These are phyloP conservation scores for Bicyclus anynana DNA, from an alignment of 1,140 invertebrate species.

Conservation along the genomic window DNA sequence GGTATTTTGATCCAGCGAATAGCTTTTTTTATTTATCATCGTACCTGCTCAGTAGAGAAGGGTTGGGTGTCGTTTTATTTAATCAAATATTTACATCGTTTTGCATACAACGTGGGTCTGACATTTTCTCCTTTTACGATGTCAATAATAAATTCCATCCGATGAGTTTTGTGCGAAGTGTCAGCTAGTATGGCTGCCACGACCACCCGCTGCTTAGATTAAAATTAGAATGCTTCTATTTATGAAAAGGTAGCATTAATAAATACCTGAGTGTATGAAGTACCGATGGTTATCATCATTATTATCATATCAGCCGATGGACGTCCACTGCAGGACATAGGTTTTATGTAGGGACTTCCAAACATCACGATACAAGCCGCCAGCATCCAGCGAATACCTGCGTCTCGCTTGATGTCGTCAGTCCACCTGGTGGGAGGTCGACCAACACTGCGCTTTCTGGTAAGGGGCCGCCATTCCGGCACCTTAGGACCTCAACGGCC, in stretches of 20 bases:
- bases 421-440: too few relatives aligned
- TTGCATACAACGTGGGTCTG: slow-evolving; percentile 45
- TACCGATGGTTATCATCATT: too few relatives aligned
- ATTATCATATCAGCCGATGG: too few relatives aligned
- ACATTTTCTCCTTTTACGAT: slow-evolving; percentile 49
- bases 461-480: too few relatives aligned
- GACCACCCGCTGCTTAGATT: background rate
- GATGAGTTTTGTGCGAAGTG: slow-evolving; percentile 6
- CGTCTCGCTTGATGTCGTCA: too few relatives aligned
- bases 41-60: slow-evolving; percentile 9
- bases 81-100: slow-evolving; percentile 54
- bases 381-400: too few relatives aligned
- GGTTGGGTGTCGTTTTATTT: slow-evolving; percentile 36
- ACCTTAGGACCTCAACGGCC: too few relatives aligned
- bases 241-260: background rate
- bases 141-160: slow-evolving; percentile 48
- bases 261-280: background rate
- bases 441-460: too few relatives aligned
- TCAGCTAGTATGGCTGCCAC: background rate
- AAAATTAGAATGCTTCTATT: background rate
- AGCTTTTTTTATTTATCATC: background rate
- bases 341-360: too few relatives aligned
- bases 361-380: too few relatives aligned
- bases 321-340: too few relatives aligned
- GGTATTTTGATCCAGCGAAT: background rate